phyloP scores from a whole-genome alignment of 2,113 vertebrate species.

The Mixornis gularis region DNA sequence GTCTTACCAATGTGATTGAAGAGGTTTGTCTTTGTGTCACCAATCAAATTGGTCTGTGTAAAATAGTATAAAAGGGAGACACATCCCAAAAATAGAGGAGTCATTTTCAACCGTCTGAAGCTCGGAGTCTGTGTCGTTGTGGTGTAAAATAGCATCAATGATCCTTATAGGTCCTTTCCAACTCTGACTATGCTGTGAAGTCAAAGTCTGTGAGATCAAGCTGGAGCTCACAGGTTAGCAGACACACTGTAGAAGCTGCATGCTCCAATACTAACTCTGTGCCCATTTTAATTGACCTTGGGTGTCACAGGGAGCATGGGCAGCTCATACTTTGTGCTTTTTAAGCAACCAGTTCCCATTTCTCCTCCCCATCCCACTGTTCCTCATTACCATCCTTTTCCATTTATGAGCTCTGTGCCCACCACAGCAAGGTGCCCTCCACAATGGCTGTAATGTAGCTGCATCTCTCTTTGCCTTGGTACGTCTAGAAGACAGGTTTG shows the following conservation, averaged over 20 bases:
- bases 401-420: accelerated
- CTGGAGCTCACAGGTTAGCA: neutral
- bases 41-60: too few relatives aligned
- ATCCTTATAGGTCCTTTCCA: neutral
- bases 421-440: accelerated
- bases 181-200: neutral
- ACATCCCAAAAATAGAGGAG: too few relatives aligned
- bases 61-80: too few relatives aligned
- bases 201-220: neutral
- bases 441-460: accelerated
- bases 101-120: too few relatives aligned
- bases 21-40: too few relatives aligned
- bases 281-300: neutral
- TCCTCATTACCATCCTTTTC: neutral
- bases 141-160: too few relatives aligned
- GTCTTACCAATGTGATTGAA: too few relatives aligned
- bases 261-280: neutral
- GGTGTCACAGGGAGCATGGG: neutral
- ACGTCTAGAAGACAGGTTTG: neutral
- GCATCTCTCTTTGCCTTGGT: neutral
- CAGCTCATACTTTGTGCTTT: neutral
- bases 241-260: neutral
- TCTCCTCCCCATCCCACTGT: neutral
- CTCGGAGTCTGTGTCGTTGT: too few relatives aligned
- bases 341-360: neutral